These are phyloP conservation scores for Vanessa atalanta DNA, from an alignment of 1,140 invertebrate species.

Conservation along the genomic window DNA sequence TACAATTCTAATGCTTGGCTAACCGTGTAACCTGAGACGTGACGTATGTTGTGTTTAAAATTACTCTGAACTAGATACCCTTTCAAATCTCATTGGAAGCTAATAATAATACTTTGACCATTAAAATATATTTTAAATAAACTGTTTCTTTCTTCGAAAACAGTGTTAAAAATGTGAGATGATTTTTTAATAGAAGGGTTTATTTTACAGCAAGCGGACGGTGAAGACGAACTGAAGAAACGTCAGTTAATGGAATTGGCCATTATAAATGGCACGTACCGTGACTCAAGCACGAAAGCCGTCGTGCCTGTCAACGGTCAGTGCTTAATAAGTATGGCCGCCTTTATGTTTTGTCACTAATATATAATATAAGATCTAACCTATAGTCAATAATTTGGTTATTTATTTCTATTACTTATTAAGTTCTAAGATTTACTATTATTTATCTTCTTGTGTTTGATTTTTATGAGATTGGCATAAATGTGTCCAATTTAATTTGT, in stretches of 20 bases:
- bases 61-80: background rate
- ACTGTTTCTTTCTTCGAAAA: too few relatives aligned
- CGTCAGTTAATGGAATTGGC: slow-evolving; percentile 99
- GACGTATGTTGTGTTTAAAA: background rate
- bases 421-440: background rate
- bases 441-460: background rate
- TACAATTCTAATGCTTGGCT: background rate
- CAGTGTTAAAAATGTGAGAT: background rate
- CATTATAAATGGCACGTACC: slow-evolving; percentile 99
- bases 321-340: slow-evolving; percentile 79
- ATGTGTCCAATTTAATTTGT: too few relatives aligned
- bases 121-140: too few relatives aligned
- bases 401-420: background rate
- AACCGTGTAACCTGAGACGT: slow-evolving; percentile 9
- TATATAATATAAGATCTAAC: slow-evolving; percentile 35
- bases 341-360: slow-evolving; percentile 79
- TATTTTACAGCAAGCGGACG: slow-evolving; percentile 93
- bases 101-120: too few relatives aligned
- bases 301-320: slow-evolving; percentile 84
- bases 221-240: slow-evolving; percentile 99
- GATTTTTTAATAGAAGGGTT: background rate
- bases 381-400: background rate
- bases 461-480: background rate
- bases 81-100: too few relatives aligned
- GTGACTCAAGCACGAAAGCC: slow-evolving; percentile 95